These are phyloP conservation scores for Dreissena polymorpha DNA, from an alignment of 1,140 invertebrate genomes.

Conservation along the genomic window DNA sequence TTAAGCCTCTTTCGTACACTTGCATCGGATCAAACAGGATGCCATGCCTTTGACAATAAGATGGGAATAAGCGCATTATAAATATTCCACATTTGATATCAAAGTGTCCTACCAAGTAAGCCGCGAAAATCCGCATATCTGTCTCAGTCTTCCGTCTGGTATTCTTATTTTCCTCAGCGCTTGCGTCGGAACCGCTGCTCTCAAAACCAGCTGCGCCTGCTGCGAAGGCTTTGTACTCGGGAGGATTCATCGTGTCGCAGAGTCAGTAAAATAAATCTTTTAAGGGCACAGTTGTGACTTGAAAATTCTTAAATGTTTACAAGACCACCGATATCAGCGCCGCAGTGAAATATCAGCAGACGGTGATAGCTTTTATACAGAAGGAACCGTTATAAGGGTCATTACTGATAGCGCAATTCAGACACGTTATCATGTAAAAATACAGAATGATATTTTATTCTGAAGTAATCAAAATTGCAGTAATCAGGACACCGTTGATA, in stretches of 20 bases:
- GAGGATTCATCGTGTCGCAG: too few species aligned
- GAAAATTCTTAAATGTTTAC: too few species aligned
- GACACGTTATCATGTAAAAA: constrained; percentile 6
- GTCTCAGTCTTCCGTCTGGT: constrained; percentile 75
- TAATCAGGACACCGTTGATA: background rate
- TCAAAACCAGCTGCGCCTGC: background rate
- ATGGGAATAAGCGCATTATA: too few species aligned
- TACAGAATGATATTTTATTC: background rate
- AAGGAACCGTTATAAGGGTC: constrained; percentile 36
- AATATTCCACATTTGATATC: background rate
- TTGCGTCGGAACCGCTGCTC: constrained; percentile 47
- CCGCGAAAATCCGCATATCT: constrained; percentile 71
- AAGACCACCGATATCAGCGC: background rate
- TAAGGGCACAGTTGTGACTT: too few species aligned
- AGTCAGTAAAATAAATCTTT: too few species aligned
- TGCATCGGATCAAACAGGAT: too few species aligned
- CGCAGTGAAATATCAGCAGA: background rate
- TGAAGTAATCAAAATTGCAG: background rate
- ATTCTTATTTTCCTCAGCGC: constrained; percentile 70
- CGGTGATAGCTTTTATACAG: background rate
- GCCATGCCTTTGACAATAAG: too few species aligned
- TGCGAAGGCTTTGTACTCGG: background rate
- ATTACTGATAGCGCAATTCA: constrained; percentile 43
- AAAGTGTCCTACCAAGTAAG: constrained; percentile 59
- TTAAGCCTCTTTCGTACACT: too few species aligned